A percentile compares a stretch with the other conserved stretches of the same genome.
Evolutionary conservation across 1,140 invertebrate species (phyloP).

Genomic region (Ceratitis capitata): DNA sequence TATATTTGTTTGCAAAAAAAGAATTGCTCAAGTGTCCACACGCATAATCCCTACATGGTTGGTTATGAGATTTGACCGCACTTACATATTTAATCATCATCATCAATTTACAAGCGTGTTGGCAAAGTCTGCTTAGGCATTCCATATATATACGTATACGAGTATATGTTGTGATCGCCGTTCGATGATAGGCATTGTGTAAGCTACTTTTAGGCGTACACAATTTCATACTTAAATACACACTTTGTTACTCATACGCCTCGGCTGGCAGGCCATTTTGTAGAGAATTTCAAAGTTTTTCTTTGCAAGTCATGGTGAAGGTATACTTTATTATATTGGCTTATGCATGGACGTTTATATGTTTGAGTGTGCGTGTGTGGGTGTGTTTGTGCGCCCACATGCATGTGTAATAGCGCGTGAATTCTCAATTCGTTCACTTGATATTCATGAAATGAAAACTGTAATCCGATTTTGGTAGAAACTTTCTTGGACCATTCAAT

Average conservation of each 20-base stretch:
- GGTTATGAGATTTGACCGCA: conserved; percentile 4
- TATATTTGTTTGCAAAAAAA: background rate
- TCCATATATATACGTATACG: no score
- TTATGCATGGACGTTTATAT: no score
- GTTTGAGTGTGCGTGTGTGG: no score
- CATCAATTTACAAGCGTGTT: conserved; percentile 21
- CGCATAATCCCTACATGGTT: background rate
- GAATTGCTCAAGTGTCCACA: background rate
- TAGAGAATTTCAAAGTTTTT: no score
- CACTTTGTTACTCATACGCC: background rate
- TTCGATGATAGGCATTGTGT: background rate
- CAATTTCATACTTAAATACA: background rate
- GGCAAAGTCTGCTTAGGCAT: conserved; percentile 3
- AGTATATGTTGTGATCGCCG: background rate
- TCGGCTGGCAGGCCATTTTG: background rate
- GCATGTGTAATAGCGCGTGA: background rate
- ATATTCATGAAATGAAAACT: background rate
- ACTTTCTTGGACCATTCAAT: background rate
- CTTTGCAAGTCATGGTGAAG: no score
- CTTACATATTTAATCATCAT: conserved; percentile 23
- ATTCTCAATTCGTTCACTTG: background rate
- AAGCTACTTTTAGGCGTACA: background rate
- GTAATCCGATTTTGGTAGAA: conserved; percentile 15
- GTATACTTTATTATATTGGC: no score
- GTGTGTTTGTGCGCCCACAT: background rate